Base-by-base conservation (phyloP, 2,113 vertebrate genomes). In the Falco punctatus region DNA sequence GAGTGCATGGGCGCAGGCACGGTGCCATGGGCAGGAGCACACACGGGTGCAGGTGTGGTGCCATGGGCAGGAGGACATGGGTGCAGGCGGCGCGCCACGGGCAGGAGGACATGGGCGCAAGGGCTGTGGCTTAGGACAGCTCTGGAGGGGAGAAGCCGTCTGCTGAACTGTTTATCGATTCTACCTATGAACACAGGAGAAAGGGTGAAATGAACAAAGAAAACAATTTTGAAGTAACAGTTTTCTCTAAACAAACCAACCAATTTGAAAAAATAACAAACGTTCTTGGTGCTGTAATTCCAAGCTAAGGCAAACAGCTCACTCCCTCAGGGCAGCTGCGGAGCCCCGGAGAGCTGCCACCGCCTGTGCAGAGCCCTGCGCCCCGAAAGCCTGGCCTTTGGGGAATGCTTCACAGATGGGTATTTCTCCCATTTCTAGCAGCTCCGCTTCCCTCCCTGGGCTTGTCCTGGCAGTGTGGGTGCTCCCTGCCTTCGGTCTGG, bases 291-390 rank as follows among this genome's bases (percentile, higher is more conserved):
- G 59, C 55, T 35, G 64, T 9, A 38, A 6, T 28, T 74, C 49
- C 61, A 44, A 4, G 20, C 32, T 6, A 14, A 32, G 48, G n/a
- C 26, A 57, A 57, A 7, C 9, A 19, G 6, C 20, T 52, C 54
- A 33, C 22, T 55, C 19, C 40, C 52, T 32, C 38, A 61, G 40
- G 30, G 71, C 62, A 77, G 35, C 66, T 40, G 66, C 2, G 10
- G 77, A 22, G 27, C 2, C 23, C 35, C 2, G 18, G 51, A 51
- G 62, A 27, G 9, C 24, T 17, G 6, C 0, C 13, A 4, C 61
- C 5, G 52, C 11, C 0, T 4, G 32, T 5, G 26, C 33, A 23
- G 44, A 4, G 1, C 80, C 38, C 61, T 1, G 0, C 3, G 5
- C 18, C 46, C 61, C 10, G 23, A 11, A 54, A 48, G 7, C 13